Evolutionary conservation across 92 coral and sea anemone species (phyloP), one percentile per base, ranked within the genome.

Genomic region (Phenganax marumi): DNA sequence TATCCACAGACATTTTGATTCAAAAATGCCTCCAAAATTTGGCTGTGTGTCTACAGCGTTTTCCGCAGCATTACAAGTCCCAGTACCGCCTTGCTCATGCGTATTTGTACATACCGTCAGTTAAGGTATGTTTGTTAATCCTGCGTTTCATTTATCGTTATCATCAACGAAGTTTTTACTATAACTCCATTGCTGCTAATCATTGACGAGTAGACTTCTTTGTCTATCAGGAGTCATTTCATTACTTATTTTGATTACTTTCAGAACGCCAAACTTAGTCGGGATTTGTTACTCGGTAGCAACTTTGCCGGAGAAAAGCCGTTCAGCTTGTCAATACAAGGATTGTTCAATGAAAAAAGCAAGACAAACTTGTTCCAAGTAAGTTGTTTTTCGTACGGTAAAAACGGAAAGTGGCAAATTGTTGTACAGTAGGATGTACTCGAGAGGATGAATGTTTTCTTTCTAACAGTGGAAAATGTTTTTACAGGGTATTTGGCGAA

Each of bases 11-110:
- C 50, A 91, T 84, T 75, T 88, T 96, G 24, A 87, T 96, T 79
- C 96, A 92, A 58, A 75, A 79, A 64, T 96, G 99, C 73, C 89
- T 92, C 66, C 88, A 68, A 46, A 93, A 96, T 2, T 43, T 96
- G 65, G 97, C 91, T 47, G 89, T 92, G 65, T 93, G 99, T 56
- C 81, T 96, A 43, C 92, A 89, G 19, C 84, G 99, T 48, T 96
- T 96, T 66, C 93, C 99, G 46, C 99, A 96, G 85, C 99, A 96
- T 62, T 97, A 96, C 89, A 96, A 96, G 89, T 89, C 96, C 12
- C 99, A 97, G 66, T 92, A 96, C 77, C 91, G 99, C 23, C 83
- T 96, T 87, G 99, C 99, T 18, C 91, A 91, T 46, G 91, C 93
- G 14, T 85, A 90, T 73, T 91, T 83, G 70, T 84, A 86, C 58